Percentiles rank a stretch among this genome's conserved stretches.
phyloP scores from a whole-genome alignment of 2,888 invertebrate genomes.

The Pachycephus smyrnensis region DNA sequence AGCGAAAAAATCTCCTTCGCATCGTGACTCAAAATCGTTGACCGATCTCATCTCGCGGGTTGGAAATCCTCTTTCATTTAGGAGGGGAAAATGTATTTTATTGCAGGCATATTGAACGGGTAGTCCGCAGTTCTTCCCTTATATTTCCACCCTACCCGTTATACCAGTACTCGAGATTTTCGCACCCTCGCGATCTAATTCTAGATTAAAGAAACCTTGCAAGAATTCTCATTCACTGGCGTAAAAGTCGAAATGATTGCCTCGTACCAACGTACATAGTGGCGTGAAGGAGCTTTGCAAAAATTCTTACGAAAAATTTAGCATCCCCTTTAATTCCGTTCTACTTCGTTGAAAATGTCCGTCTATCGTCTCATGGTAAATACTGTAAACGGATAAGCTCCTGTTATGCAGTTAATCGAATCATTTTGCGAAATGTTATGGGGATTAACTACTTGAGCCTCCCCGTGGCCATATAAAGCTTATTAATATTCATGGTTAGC shows the following conservation, averaged over 20 bases:
- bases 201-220: slow-evolving; percentile 63
- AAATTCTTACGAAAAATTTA: neutral
- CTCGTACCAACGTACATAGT: slow-evolving; percentile 10
- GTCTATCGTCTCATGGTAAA: neutral
- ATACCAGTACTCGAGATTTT: slow-evolving; percentile 12
- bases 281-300: neutral
- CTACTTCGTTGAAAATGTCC: neutral
- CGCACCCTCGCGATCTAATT: slow-evolving; percentile 41
- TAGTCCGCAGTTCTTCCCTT: neutral
- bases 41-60: neutral
- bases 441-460: neutral
- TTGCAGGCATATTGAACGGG: neutral
- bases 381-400: neutral
- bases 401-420: neutral
- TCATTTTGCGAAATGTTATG: neutral
- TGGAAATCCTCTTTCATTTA: neutral
- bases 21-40: neutral
- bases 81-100: neutral
- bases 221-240: slow-evolving; percentile 48
- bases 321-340: neutral
- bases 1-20: slow-evolving; percentile 1
- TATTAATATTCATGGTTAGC: neutral
- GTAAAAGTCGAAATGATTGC: slow-evolving; percentile 47
- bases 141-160: neutral
- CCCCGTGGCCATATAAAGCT: neutral